Base-by-base conservation (phyloP, 2,113 vertebrate species). In the Poeciliopsis occidentalis region DNA sequence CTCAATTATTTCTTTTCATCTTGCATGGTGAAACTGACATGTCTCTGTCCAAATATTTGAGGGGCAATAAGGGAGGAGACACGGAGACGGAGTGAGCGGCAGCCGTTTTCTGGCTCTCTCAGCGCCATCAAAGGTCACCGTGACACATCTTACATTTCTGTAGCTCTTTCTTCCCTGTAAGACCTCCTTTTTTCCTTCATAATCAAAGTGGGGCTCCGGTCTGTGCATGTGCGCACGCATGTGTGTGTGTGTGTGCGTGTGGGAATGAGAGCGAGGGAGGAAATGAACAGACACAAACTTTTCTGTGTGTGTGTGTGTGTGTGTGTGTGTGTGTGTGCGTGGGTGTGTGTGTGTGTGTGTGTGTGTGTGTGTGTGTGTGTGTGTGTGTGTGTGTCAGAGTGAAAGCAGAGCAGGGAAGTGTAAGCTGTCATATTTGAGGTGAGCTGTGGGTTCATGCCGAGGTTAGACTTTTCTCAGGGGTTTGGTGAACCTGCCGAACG, bases 381-480 rank as follows among this genome's bases (percentile, higher is more conserved):
- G 32, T 69, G 60, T 44, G 67, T 83, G 64, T 64, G 73, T 78
- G 74, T 83, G 69, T 83, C 64, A 78, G 76, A 82, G 84, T 24
- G 60, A 44, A 67, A 86, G 75, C 67, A 57, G 79, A 88, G 41
- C 74, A 66, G 81, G 60, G 72, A 75, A 84, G 83, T 82, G 88
- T 83, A 84, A 89, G 89, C 91, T 94, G 92, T 93, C 93, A 93
- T 93, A 87, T 91, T 87, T 84, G 88, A 90, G 88, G 80, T 86
- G 83, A 79, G 71, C 80, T 83, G 84, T 3, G 69, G 89, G 93
- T 94, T 94, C 93, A 94, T 71, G 17, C 60, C 2, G 79, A 91
- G 93, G 93, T 94, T 79, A 91, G 66, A 37, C 67, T 85, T 88
- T 93, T 94, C 91, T 93, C 92, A 93, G 80, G 88, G 90, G 93